A percentile compares a stretch with the other conserved stretches of the same genome.
These are phyloP conservation scores for Lysandra coridon DNA, from an alignment of 2,888 invertebrate species.

Conservation along the genomic window DNA sequence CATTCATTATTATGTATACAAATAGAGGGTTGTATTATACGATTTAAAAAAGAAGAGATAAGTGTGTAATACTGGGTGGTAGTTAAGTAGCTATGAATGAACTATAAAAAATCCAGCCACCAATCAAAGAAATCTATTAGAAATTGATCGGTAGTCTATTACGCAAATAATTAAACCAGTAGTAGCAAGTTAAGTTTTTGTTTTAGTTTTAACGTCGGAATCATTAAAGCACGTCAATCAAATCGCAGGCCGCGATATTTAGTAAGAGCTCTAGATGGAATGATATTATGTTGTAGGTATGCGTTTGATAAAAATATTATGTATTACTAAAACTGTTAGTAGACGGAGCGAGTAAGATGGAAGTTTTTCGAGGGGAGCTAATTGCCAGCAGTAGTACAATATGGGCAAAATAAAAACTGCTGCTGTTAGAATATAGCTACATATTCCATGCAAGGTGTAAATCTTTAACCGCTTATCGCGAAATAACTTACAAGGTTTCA, in stretches of 20 bases:
- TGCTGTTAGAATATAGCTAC: background rate
- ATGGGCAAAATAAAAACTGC: background rate
- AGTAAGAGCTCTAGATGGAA: background rate
- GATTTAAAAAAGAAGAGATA: background rate
- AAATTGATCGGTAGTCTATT: conserved; percentile 51
- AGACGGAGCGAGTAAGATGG: too few relatives aligned
- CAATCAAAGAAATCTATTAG: conserved; percentile 40
- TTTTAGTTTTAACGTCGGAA: conserved; percentile 51
- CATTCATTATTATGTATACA: too few relatives aligned
- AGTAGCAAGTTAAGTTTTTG: conserved; percentile 52
- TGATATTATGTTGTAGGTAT: background rate
- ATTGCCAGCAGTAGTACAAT: too few relatives aligned
- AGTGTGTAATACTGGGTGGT: background rate
- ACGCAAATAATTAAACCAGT: conserved; percentile 63
- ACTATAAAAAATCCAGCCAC: background rate
- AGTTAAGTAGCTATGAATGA: background rate
- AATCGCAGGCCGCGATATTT: background rate
- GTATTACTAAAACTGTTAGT: too few relatives aligned
- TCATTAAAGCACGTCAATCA: conserved; percentile 19
- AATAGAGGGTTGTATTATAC: too few relatives aligned
- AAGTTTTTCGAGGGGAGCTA: too few relatives aligned
- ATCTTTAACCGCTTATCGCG: too few relatives aligned
- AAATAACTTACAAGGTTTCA: too few relatives aligned
- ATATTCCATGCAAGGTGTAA: background rate
- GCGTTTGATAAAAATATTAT: too few relatives aligned